Conservation (phyloP, 2,113 vertebrate genomes). For the Ellobius talpinus region DNA sequence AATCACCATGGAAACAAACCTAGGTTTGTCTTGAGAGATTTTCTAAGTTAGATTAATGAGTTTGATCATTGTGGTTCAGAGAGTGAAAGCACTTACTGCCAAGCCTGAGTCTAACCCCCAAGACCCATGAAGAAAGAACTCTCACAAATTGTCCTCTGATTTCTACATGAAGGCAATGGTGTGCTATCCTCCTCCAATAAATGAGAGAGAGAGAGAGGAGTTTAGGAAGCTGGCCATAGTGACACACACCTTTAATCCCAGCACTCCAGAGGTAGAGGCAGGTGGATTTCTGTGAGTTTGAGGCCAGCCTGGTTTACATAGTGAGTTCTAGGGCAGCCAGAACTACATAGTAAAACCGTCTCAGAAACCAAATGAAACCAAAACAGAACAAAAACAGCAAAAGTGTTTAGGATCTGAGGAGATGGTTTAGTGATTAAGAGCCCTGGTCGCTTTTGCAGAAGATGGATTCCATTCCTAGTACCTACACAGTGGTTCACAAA, state of each 20-base stretch:
- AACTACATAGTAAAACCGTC: neutral
- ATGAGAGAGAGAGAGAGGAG: neutral
- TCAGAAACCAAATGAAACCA: neutral
- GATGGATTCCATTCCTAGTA: neutral
- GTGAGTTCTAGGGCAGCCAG: neutral
- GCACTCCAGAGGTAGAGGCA: neutral
- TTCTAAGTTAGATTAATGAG: neutral
- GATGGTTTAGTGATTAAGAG: neutral
- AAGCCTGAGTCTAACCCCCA: neutral
- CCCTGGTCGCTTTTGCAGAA: neutral
- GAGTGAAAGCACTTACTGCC: neutral
- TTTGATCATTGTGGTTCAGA: neutral
- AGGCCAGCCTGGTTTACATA: neutral
- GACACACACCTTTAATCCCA: neutral
- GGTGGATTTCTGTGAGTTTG: neutral
- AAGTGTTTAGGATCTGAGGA: neutral
- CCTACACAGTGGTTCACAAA: neutral
- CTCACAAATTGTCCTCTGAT: neutral
- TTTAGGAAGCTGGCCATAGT: neutral
- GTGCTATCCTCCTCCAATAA: neutral
- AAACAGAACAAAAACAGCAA: neutral
- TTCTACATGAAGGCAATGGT: neutral
- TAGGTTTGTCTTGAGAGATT: neutral
- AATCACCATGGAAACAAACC: neutral
- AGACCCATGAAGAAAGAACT: neutral